These are phyloP conservation scores for Heliconius ethilla DNA, from an alignment of 2,888 invertebrate species.

Conservation along the genomic window DNA sequence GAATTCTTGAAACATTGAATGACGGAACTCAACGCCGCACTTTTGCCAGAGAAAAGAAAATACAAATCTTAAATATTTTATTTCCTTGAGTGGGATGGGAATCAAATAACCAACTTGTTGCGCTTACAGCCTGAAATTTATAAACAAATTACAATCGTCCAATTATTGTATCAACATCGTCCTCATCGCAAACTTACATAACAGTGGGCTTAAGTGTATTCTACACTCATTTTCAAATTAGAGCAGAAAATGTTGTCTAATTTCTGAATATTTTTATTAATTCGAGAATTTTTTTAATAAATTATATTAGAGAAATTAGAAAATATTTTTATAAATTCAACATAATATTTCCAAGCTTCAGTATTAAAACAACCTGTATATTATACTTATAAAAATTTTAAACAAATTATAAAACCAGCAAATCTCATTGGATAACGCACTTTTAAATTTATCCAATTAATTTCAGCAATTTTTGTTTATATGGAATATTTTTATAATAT, in stretches of 20 bases:
- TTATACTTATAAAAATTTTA: no score
- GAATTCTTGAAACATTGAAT: not conserved
- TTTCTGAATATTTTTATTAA: no score
- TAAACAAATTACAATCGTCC: no score
- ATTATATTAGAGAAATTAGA: no score
- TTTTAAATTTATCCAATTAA: not conserved
- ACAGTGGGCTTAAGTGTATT: no score
- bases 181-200: no score
- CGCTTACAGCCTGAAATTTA: not conserved
- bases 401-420: not conserved
- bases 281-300: no score
- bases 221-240: no score
- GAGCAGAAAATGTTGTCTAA: no score
- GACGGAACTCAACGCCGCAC: not conserved
- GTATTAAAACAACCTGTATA: not conserved
- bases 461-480: not conserved
- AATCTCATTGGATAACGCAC: not conserved
- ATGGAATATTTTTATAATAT: not conserved
- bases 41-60: no score
- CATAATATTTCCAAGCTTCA: not conserved
- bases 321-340: not conserved
- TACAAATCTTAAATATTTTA: not conserved
- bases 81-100: not conserved
- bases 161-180: no score
- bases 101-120: not conserved